A percentile compares a stretch with the other conserved stretches of the same genome.
phyloP scores from a whole-genome alignment of 35 echinoderm and acorn worm genomes.

The Apostichopus japonicus region DNA sequence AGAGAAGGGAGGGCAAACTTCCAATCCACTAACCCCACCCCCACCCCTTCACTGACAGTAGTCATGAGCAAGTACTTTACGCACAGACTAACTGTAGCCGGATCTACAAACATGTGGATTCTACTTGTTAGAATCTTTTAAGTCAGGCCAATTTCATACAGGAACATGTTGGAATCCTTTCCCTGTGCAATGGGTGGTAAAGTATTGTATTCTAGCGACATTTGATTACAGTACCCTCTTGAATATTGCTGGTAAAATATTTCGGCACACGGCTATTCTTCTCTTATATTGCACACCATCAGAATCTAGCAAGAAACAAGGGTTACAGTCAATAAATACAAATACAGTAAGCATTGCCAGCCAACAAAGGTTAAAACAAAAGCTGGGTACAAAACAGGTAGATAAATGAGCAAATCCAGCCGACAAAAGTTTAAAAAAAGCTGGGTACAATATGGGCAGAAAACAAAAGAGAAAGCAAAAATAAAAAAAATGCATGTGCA shows the following conservation, averaged over 20 bases:
- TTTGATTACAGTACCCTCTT: slow-evolving; percentile 40
- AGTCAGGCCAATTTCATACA: neutral
- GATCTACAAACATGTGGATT: neutral
- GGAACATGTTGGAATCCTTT: neutral
- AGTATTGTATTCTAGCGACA: neutral
- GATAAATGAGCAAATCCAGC: no score
- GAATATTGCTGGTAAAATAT: slow-evolving; percentile 48
- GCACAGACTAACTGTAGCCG: neutral
- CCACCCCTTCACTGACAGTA: no score
- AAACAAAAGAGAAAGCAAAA: neutral
- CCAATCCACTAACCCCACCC: no score
- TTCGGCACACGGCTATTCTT: slow-evolving; percentile 57
- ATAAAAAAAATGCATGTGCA: neutral
- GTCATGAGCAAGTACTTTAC: no score
- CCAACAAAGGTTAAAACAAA: neutral
- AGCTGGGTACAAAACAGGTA: neutral
- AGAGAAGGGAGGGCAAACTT: no score
- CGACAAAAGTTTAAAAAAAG: neutral
- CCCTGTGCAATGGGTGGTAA: neutral
- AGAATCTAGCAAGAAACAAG: slow-evolving; percentile 41
- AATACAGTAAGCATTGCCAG: neutral
- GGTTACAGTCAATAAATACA: neutral
- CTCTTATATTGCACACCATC: slow-evolving; percentile 48
- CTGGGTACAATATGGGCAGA: neutral
- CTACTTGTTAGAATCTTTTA: neutral